Conservation (phyloP, 2,113 vertebrate genomes). For the Pseudorasbora parva region DNA sequence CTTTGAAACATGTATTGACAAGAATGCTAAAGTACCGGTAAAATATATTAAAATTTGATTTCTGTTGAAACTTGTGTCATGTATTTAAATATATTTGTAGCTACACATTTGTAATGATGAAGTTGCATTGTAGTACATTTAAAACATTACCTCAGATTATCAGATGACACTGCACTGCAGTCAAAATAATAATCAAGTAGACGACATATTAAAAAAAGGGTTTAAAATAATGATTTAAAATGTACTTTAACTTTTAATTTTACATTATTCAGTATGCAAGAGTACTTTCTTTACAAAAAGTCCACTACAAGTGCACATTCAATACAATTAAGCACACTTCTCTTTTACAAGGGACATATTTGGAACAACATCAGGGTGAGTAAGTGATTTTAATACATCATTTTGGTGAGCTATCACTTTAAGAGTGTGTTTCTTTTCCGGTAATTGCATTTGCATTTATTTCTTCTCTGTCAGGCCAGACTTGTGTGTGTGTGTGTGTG, state of each 20-base stretch:
- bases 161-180: too few relatives aligned
- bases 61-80: background rate
- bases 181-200: too few relatives aligned
- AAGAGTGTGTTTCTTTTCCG: background rate
- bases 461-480: background rate
- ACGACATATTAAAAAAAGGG: too few relatives aligned
- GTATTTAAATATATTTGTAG: too few relatives aligned
- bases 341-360: background rate
- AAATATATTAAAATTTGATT: background rate
- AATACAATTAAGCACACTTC: background rate
- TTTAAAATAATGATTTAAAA: too few relatives aligned
- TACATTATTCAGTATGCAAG: too few relatives aligned
- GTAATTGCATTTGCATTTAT: conserved; percentile 24
- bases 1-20: background rate
- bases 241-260: too few relatives aligned
- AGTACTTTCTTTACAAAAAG: too few relatives aligned
- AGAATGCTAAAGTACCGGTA: background rate
- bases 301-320: background rate
- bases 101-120: too few relatives aligned
- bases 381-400: background rate
- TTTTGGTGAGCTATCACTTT: background rate
- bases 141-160: too few relatives aligned
- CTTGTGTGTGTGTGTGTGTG: background rate
- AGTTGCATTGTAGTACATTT: too few relatives aligned
- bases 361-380: background rate